Conservation (phyloP, 2,797 vertebrate species). For the Chelonia mydas region DNA sequence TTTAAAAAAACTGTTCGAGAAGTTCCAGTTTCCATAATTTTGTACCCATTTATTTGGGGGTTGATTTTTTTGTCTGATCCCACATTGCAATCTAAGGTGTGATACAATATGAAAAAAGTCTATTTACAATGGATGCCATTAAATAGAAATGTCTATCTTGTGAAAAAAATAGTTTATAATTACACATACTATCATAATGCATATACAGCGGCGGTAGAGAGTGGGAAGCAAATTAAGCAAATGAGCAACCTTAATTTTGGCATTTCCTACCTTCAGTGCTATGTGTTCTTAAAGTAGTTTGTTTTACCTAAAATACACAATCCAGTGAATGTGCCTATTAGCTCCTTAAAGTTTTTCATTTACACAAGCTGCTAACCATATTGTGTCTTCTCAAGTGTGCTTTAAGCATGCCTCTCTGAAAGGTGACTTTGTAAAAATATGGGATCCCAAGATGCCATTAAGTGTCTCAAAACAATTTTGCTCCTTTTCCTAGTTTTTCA, state of each 20-base stretch:
- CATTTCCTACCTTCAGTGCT: background rate
- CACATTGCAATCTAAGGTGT: background rate
- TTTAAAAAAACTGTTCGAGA: background rate
- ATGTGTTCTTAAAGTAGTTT: background rate
- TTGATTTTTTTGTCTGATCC: background rate
- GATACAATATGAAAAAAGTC: background rate
- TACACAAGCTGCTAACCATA: accelerated
- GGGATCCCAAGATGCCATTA: background rate
- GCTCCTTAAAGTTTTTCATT: accelerated
- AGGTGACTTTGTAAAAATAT: background rate
- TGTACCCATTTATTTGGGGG: background rate
- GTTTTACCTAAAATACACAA: background rate
- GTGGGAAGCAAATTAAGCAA: background rate
- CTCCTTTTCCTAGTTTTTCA: background rate
- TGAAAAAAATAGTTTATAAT: background rate
- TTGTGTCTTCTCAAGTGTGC: background rate
- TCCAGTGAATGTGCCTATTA: background rate
- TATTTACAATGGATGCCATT: background rate
- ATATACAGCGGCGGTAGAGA: accelerated
- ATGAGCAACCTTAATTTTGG: background rate
- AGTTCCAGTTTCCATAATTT: background rate
- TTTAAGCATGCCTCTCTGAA: background rate
- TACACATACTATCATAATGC: background rate
- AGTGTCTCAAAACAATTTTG: background rate
- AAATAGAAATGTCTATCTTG: background rate